Percentiles rank a stretch among this genome's conserved stretches.
These are phyloP conservation scores for Equus quagga DNA, from an alignment of 2,113 vertebrate species.

Conservation along the genomic window DNA sequence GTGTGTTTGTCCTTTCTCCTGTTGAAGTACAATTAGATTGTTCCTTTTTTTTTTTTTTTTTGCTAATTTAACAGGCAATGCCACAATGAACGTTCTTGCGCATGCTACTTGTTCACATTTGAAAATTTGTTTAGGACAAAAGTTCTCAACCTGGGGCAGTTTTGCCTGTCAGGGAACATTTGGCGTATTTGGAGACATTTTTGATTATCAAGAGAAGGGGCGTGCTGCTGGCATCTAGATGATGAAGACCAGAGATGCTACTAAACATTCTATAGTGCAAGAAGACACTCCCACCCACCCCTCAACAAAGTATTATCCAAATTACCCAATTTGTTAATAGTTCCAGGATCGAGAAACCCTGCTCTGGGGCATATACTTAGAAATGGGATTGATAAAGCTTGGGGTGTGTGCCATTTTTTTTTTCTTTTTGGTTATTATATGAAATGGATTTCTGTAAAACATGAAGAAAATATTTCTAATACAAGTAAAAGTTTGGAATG, in stretches of 20 bases:
- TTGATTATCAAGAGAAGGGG: not conserved
- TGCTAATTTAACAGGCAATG: not conserved
- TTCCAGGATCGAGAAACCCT: not conserved
- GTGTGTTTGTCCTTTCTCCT: not conserved
- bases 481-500: not conserved
- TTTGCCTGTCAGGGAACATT: not conserved
- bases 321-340: not conserved
- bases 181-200: not conserved
- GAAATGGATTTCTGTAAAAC: constrained; percentile 27
- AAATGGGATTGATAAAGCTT: not conserved
- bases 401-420: not conserved
- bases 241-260: not conserved
- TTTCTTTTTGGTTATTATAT: not conserved
- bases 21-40: not conserved
- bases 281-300: not conserved
- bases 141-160: not conserved
- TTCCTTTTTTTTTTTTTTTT: not conserved
- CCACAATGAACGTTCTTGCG: not conserved
- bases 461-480: not conserved
- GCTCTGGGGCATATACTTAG: not conserved
- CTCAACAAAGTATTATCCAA: not conserved
- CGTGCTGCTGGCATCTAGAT: not conserved
- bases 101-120: not conserved
- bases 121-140: not conserved
- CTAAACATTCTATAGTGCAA: not conserved